Conservation (phyloP, 2,888 invertebrate species). For the Phaonia tiefii region DNA sequence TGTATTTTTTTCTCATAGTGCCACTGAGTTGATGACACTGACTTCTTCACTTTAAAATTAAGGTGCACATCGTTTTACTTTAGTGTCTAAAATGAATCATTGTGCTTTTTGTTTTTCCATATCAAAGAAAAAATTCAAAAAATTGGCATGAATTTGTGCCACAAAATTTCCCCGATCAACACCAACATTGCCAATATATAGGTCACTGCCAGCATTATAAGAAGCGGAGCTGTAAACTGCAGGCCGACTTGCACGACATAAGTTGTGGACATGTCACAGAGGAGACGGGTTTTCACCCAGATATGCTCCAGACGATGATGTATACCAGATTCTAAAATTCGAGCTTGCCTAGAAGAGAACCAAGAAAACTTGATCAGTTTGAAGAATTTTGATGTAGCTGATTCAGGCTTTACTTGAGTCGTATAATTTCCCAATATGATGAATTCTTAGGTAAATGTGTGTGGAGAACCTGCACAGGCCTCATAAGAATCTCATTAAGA, state of each 20-base stretch:
- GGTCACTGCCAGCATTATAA: conserved; percentile 73
- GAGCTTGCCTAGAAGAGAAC: conserved; percentile 69
- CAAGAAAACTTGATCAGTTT: neutral
- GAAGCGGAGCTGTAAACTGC: conserved; percentile 78
- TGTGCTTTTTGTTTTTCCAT: no score
- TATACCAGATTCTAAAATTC: conserved; percentile 76
- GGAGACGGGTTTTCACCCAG: conserved; percentile 74
- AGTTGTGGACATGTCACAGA: conserved; percentile 73
- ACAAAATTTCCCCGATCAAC: conserved; percentile 72
- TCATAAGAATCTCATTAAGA: conserved; percentile 76
- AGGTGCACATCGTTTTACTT: no score
- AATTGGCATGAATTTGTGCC: conserved; percentile 67
- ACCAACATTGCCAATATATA: conserved; percentile 72
- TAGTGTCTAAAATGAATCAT: no score
- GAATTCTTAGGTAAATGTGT: conserved; percentile 74
- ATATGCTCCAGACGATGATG: conserved; percentile 71
- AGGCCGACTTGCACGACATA: conserved; percentile 76
- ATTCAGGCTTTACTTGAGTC: conserved; percentile 71
- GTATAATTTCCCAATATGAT: conserved; percentile 76
- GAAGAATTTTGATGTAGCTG: neutral
- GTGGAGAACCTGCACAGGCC: conserved; percentile 72
- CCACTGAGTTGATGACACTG: no score
- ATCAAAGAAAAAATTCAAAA: no score
- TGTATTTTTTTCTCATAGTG: no score
- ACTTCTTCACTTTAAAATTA: no score